Base-by-base conservation (phyloP, 2,113 vertebrate genomes). In the Hoplias malabaricus region DNA sequence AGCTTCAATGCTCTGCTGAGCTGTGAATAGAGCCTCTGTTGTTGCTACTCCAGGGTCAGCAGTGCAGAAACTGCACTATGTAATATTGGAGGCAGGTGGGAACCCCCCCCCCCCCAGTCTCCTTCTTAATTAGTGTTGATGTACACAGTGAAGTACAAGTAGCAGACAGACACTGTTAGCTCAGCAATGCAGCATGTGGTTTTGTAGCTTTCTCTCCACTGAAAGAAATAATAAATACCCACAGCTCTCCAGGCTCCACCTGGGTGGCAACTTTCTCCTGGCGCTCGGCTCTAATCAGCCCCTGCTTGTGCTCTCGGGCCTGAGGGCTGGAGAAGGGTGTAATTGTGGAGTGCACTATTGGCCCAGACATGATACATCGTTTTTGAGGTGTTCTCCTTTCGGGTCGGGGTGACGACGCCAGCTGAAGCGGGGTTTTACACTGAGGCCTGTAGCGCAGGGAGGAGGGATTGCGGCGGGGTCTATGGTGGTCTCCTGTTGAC, bases 341-440 rank as follows among this genome's bases (percentile, higher is more conserved):
- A 80, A 70, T 70, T 59, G n/a, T 68, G 40, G 75, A 79, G 42
- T 40, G 59, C 61, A 27, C 56, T 48, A 38, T 56, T 29, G 36
- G 69, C 69, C 13, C 54, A 73, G 48, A 68, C 61, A 57, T 78
- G 65, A 73, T 59, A 69, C 70, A 80, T 54, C 50, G 63, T 75
- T 69, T 71, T 73, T 62, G 10, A 68, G 46, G 42, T 16, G 34
- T 21, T 0, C 69, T 57, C 36, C 27, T 0, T 53, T 57, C 36
- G 21, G 50, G 23, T 8, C 33, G 4, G 62, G 19, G 25, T 53
- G 46, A 46, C 65, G 59, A 38, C 8, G 69, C 23, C 65, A 78
- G 73, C 54, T 34, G 46, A 13, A 42, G 56, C 65, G 79, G 23
- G n/a, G 33, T 77, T 79, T 67, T 4, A 38, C 36, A 38, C 36